A percentile compares a stretch with the other conserved stretches of the same genome.
These are phyloP conservation scores for Thaumatotibia leucotreta DNA, from an alignment of 1,140 invertebrate genomes.

Conservation along the genomic window DNA sequence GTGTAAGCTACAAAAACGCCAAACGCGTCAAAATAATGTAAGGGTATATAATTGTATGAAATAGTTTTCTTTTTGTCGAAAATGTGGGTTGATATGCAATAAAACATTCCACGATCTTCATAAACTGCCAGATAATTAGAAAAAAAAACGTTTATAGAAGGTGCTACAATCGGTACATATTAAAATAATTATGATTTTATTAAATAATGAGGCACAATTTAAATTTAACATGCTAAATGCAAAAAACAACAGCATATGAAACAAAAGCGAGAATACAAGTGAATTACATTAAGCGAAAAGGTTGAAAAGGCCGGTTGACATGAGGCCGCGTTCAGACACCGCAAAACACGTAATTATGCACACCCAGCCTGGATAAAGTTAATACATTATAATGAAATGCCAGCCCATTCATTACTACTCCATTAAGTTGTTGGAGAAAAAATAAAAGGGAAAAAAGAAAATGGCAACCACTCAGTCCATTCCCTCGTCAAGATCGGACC, in stretches of 20 bases:
- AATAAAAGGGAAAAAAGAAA: slow-evolving; percentile 58
- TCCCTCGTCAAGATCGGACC: slow-evolving; percentile 51
- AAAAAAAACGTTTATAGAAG: too few species aligned
- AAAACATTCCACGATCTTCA: too few species aligned
- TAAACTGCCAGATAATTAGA: too few species aligned
- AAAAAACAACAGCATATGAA: background rate
- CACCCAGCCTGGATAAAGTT: slow-evolving; percentile 28
- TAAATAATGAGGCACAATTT: background rate
- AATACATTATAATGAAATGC: slow-evolving; percentile 49
- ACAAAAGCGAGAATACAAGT: background rate
- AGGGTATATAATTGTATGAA: too few species aligned
- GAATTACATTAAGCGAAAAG: background rate
- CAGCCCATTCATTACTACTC: slow-evolving; percentile 48
- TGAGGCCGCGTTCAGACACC: slow-evolving; percentile 19
- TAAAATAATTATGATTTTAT: background rate
- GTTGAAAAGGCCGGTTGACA: slow-evolving; percentile 22
- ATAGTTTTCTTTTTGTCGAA: too few species aligned
- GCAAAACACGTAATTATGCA: slow-evolving; percentile 24
- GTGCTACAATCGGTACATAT: too few species aligned
- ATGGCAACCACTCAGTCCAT: slow-evolving; percentile 59
- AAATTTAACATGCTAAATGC: background rate
- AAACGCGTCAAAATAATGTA: too few species aligned
- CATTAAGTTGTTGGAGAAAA: slow-evolving; percentile 62
- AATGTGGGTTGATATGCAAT: too few species aligned
- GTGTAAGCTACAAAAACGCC: too few species aligned